Evolutionary conservation across 2,888 invertebrate genomes (phyloP).

Genomic region (Drosophila pseudotakahashii): DNA sequence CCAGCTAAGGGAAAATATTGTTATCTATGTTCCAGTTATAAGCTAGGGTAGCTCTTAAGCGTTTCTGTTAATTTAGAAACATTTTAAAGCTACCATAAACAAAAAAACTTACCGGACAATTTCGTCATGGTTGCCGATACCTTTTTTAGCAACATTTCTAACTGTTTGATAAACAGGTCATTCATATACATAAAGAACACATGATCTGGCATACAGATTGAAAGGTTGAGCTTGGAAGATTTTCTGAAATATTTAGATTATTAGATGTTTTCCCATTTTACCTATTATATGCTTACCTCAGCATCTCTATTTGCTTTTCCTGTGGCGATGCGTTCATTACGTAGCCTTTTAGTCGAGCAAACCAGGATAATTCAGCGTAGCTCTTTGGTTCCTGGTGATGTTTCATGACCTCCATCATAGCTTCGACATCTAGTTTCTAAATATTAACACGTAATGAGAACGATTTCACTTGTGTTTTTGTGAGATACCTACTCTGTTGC

Average conservation of each 20-base stretch:
- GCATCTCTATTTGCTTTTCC: constrained; percentile 47
- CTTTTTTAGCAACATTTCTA: constrained; percentile 73
- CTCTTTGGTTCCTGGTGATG: constrained; percentile 15
- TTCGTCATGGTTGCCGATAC: constrained; percentile 50
- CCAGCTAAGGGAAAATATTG: constrained; percentile 48
- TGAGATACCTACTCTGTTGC: constrained; percentile 72
- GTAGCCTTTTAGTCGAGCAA: constrained; percentile 35
- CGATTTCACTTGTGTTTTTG: neutral
- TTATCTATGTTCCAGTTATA: neutral
- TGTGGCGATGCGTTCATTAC: constrained; percentile 31
- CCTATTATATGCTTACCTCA: constrained; percentile 47
- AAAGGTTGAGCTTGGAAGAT: constrained; percentile 63
- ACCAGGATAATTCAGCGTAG: constrained; percentile 35
- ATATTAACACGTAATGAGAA: neutral
- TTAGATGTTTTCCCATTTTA: neutral
- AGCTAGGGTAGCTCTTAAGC: neutral
- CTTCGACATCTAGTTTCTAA: constrained; percentile 75
- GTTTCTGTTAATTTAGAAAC: neutral
- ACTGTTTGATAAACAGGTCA: constrained; percentile 78
- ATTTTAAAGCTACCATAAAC: neutral
- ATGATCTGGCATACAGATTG: constrained; percentile 81
- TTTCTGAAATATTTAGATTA: constrained; percentile 58
- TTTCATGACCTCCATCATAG: constrained; percentile 67
- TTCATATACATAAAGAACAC: constrained; percentile 79
- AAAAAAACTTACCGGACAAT: constrained; percentile 54